A percentile compares a stretch with the other conserved stretches of the same genome.
Conservation (phyloP, 2,797 vertebrate species). For the Eulemur mongoz region DNA sequence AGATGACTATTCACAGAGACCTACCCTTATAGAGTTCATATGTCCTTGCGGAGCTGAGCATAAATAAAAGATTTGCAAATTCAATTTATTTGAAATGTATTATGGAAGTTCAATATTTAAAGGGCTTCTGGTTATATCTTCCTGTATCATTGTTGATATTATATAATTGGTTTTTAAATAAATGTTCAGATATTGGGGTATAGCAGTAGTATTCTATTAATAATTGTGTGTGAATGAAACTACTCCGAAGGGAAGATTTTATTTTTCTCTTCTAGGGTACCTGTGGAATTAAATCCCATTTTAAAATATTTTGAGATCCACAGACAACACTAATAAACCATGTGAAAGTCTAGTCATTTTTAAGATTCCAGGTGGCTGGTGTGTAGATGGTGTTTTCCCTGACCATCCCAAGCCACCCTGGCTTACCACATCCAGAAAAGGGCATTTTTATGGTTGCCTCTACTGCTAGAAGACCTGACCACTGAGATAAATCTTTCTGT, state of each 20-base stretch:
- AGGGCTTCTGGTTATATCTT: not conserved
- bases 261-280: conserved; percentile 22
- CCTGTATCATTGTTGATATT: not conserved
- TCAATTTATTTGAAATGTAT: not conserved
- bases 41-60: not conserved
- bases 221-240: not conserved
- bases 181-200: not conserved
- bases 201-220: not conserved
- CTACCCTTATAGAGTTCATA: not conserved
- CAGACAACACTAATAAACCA: not conserved
- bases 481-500: conserved; percentile 58
- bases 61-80: not conserved
- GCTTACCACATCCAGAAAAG: conserved; percentile 38
- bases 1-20: not conserved
- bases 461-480: conserved; percentile 28
- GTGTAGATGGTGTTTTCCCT: not conserved
- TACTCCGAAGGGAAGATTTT: not conserved
- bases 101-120: not conserved
- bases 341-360: not conserved
- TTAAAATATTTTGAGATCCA: conserved; percentile 36
- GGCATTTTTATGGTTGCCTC: conserved; percentile 64
- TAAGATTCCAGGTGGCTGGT: not conserved
- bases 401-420: conserved; percentile 28
- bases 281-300: conserved; percentile 19
- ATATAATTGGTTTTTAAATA: not conserved